Conservation (phyloP, 2,888 invertebrate species). For the Pseudococcus viburni region DNA sequence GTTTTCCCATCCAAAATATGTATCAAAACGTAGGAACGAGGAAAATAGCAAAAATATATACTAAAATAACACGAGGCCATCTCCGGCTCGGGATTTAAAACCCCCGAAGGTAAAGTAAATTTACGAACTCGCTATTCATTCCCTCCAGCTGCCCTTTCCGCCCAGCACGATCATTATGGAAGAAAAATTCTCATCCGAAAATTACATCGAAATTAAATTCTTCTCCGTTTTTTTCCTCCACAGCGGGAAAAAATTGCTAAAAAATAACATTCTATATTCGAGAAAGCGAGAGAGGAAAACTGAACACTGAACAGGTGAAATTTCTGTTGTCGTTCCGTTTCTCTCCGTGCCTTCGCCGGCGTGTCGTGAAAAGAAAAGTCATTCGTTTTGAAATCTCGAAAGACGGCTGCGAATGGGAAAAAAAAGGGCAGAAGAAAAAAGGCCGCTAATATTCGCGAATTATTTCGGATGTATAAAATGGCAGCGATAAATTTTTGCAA, state of each 20-base stretch:
- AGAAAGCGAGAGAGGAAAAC: neutral
- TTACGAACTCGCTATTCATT: neutral
- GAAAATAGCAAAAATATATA: neutral
- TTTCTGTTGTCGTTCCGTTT: neutral
- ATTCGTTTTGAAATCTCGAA: slow-evolving; percentile 1
- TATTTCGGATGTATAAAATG: slow-evolving; percentile 36
- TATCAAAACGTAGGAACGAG: neutral
- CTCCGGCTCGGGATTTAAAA: neutral
- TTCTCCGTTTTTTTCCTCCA: neutral
- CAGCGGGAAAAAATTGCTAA: neutral
- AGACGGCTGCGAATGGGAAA: neutral
- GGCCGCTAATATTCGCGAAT: slow-evolving; percentile 34
- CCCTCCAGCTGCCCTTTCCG: neutral
- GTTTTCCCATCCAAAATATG: neutral
- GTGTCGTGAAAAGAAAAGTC: neutral
- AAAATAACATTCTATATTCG: neutral
- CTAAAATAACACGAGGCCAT: neutral
- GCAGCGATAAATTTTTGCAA: neutral
- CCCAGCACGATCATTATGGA: neutral
- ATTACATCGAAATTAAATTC: slow-evolving; percentile 30
- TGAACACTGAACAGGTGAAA: neutral
- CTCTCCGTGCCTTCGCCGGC: neutral
- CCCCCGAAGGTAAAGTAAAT: neutral
- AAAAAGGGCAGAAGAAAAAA: neutral
- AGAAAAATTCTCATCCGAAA: slow-evolving; percentile 19